Base-by-base conservation (phyloP, 1,140 invertebrate genomes). In the Bombus impatiens region DNA sequence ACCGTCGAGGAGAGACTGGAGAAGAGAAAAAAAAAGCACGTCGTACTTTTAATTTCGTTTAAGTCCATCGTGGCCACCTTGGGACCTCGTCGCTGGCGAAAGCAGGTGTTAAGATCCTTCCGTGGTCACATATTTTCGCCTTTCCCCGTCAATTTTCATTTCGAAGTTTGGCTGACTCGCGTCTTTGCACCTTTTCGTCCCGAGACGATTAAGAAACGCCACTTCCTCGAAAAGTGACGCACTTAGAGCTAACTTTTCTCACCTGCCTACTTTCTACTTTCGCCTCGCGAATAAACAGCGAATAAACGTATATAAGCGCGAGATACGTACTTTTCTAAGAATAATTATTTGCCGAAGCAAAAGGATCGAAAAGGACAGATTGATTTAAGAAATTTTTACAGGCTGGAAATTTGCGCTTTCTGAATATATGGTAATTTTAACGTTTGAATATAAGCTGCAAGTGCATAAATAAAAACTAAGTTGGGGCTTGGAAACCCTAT, bases 41-140 rank as follows among this genome's bases (percentile, higher is more conserved):
- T 28, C 42, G 53, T 85, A 85, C 68, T 80, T 85, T 84, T 85
- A 85, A 85, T 85, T 78, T 80, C 83, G 78, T 85, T 80, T 80
- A 85, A 80, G 83, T 59, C 32, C 76, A 40, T 71, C 44, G 65
- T 28, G 35, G 44, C 37, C 62, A 80, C 42, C 83, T 37, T 15
- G 53, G n/a, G 83, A 28, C 47, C 35, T 57, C 22, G 15, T 37
- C 74, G 35, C 15, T 18, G 53, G 10, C 10, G 65, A n/a, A 67
- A 76, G 44, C 75, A 76, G 65, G 82, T 84, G 86, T 71, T 62
- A 84, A 70, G 68, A 57, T 70, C 32, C 53, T 22, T 18, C 78
- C 28, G 15, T 32, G 53, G 53, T 68, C 83, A 79, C 83, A 85
- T 85, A 85, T 85, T 80, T 80, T 80, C 68, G 6, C 35, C 44